A percentile compares a stretch with the other conserved stretches of the same genome.
Evolutionary conservation across 2,113 vertebrate genomes (phyloP).

Genomic region (Colossoma macropomum): DNA sequence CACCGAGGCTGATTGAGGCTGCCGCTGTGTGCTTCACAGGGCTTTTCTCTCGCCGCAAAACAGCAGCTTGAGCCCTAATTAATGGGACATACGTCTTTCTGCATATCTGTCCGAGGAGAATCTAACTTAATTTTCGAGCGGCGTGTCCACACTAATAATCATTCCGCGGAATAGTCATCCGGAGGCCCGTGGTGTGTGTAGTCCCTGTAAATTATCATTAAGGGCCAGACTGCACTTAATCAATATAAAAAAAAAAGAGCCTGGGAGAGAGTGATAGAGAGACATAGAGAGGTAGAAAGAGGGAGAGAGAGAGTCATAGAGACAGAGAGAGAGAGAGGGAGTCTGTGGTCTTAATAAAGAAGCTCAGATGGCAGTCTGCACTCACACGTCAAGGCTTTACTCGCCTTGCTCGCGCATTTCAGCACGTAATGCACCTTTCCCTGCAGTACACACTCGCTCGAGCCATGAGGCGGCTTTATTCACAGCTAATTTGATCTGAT

Average conservation of each 20-base stretch:
- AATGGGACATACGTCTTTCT: conserved; percentile 55
- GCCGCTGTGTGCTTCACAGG: background rate
- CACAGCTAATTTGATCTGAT: conserved; percentile 5
- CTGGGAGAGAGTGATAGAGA: conserved; percentile 5
- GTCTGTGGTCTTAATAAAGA: background rate
- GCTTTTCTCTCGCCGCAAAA: conserved; percentile 44
- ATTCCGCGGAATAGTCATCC: conserved; percentile 50
- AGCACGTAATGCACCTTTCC: background rate
- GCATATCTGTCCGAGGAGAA: conserved; percentile 54
- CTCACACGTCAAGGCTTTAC: background rate
- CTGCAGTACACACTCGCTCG: background rate
- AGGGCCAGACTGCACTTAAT: conserved; percentile 57
- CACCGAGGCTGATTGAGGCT: conserved; percentile 3
- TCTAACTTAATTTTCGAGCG: conserved; percentile 53
- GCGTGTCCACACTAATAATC: conserved; percentile 58
- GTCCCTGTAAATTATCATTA: conserved; percentile 59
- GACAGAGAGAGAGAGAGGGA: conserved; percentile 20
- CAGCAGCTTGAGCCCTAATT: conserved; percentile 61
- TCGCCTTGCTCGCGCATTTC: background rate
- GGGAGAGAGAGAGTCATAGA: background rate
- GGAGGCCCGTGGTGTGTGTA: conserved; percentile 53
- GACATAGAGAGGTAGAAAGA: conserved; percentile 16
- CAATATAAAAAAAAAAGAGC: conserved; percentile 51
- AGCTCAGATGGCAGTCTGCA: background rate
- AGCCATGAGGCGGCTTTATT: background rate